phyloP scores from a whole-genome alignment of 1,140 invertebrate species.

The Magallana ariakensis region DNA sequence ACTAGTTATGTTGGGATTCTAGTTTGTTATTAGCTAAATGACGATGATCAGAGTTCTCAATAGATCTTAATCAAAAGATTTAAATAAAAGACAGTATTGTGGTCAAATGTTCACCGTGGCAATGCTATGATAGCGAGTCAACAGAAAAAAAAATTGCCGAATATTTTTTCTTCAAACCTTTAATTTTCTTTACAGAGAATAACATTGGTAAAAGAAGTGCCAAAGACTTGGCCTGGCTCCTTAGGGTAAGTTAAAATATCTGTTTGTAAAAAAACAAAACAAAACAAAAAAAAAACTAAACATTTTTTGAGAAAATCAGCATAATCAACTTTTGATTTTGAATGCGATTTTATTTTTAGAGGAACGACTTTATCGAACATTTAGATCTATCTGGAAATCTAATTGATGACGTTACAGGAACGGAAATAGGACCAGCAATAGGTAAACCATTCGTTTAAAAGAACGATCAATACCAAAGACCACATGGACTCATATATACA shows the following conservation, averaged over 20 bases:
- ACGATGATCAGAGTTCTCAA: no score
- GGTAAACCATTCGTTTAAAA: conserved; percentile 51
- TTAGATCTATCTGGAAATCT: conserved; percentile 66
- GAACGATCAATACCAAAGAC: background rate
- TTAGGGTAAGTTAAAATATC: conserved; percentile 60
- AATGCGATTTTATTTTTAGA: conserved; percentile 52
- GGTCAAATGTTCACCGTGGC: no score
- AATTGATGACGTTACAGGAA: conserved; percentile 63
- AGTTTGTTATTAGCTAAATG: no score
- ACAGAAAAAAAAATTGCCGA: conserved; percentile 83
- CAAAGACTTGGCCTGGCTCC: conserved; percentile 58
- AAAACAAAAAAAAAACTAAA: no score
- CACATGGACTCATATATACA: background rate
- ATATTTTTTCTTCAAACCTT: conserved; percentile 65
- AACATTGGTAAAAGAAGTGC: conserved; percentile 61
- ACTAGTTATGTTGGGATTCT: no score
- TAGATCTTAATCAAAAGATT: no score
- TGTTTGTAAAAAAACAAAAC: no score
- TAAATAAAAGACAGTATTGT: no score
- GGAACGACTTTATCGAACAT: conserved; percentile 62
- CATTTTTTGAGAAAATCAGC: no score
- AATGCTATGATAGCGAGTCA: background rate
- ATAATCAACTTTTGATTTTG: no score
- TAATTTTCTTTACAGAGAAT: conserved; percentile 60
- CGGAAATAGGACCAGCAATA: conserved; percentile 62